phyloP scores from a whole-genome alignment of 2,888 invertebrate genomes.

The Ptycholaimellus sp. region DNA sequence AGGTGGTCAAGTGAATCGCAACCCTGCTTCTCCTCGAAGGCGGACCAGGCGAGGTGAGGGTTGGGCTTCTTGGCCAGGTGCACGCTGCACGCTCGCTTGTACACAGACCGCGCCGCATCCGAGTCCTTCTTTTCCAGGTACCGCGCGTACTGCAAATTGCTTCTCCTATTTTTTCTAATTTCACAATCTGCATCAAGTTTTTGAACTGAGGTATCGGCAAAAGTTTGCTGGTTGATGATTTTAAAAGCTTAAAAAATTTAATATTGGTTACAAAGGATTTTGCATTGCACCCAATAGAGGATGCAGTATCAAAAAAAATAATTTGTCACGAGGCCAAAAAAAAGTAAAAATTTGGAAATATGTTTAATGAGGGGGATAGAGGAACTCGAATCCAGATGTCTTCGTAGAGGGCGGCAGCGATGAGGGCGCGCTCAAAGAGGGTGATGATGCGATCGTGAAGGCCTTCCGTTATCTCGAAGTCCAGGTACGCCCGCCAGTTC shows the following conservation, averaged over 20 bases:
- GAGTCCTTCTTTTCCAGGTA: slow-evolving; percentile 44
- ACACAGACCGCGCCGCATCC: slow-evolving; percentile 49
- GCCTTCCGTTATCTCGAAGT: slow-evolving; percentile 52
- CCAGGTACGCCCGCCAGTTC: slow-evolving; percentile 89
- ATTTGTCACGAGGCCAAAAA: not conserved
- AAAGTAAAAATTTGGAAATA: not conserved
- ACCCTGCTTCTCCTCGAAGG: slow-evolving; percentile 61
- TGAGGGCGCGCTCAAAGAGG: slow-evolving; percentile 77
- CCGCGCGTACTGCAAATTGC: slow-evolving; percentile 45
- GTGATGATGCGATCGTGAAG: slow-evolving; percentile 54
- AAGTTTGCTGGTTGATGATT: not conserved
- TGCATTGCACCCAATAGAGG: not conserved
- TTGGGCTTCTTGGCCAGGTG: slow-evolving; percentile 84
- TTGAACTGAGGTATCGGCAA: not conserved
- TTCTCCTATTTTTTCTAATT: not conserved
- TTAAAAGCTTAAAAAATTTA: not conserved
- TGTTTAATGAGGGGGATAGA: not conserved
- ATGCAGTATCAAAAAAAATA: not conserved
- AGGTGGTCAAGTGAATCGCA: slow-evolving; percentile 34
- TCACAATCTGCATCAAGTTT: not conserved
- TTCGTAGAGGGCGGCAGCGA: slow-evolving; percentile 89
- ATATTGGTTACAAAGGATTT: not conserved
- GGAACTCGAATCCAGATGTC: slow-evolving; percentile 79
- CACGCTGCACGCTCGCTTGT: slow-evolving; percentile 64
- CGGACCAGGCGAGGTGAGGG: slow-evolving; percentile 74